A percentile compares a stretch with the other conserved stretches of the same genome.
Evolutionary conservation across 2,797 vertebrate species (phyloP).

Genomic region (Squalus acanthias): DNA sequence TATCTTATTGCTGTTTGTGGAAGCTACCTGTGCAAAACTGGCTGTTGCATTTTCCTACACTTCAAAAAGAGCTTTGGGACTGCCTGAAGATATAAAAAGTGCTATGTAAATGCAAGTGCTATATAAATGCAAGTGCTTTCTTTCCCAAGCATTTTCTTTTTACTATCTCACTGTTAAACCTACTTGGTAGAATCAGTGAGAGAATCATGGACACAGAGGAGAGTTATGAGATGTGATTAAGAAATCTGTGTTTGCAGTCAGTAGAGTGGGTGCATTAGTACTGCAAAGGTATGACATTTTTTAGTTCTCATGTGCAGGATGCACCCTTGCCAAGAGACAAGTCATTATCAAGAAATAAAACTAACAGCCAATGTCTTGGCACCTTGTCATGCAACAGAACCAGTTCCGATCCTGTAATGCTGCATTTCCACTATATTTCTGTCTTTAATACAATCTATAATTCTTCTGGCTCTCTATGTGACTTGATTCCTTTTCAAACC

Average conservation of each 20-base stretch:
- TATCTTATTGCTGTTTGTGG: neutral
- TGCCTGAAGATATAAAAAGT: conserved; percentile 45
- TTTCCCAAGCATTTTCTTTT: conserved; percentile 39
- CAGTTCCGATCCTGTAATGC: neutral
- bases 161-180: conserved; percentile 38
- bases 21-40: neutral
- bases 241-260: neutral
- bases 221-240: too few species aligned
- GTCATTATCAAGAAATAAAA: neutral
- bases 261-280: neutral
- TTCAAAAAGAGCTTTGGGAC: conserved; percentile 41
- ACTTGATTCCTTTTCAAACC: neutral
- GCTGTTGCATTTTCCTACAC: neutral
- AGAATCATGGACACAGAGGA: neutral
- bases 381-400: neutral
- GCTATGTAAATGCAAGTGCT: too few species aligned
- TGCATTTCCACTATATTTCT: neutral
- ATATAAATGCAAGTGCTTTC: conserved; percentile 38
- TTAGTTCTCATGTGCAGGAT: too few species aligned
- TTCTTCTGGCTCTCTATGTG: neutral
- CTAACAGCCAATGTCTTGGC: neutral
- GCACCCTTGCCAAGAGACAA: too few species aligned
- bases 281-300: neutral
- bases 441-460: neutral
- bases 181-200: neutral